Conservation (phyloP, 2,113 vertebrate genomes). For the Vicugna pacos region DNA sequence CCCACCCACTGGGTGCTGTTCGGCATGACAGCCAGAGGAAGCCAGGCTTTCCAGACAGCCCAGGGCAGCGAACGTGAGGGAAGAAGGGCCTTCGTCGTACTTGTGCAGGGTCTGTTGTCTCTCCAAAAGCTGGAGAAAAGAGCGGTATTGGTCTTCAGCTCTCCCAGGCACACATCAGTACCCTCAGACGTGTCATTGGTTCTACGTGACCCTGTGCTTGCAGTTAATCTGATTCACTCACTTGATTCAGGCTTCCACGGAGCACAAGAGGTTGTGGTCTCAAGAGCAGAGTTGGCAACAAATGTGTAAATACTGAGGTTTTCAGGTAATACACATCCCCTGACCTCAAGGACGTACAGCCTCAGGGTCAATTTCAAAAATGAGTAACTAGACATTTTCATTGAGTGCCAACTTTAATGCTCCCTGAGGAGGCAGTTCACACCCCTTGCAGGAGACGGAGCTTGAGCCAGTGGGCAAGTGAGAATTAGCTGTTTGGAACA, state of each 20-base stretch:
- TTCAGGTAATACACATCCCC: background rate
- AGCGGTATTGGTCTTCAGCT: background rate
- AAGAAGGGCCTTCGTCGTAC: background rate
- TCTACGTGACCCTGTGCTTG: background rate
- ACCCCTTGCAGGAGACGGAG: background rate
- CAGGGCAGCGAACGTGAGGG: background rate
- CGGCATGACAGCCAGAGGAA: background rate
- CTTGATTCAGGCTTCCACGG: background rate
- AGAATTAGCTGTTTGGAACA: background rate
- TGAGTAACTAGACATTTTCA: background rate
- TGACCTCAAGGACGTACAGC: background rate
- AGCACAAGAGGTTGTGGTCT: background rate
- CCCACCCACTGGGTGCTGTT: background rate
- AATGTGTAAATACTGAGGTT: background rate
- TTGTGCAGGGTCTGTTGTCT: background rate
- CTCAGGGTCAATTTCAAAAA: conserved; percentile 3
- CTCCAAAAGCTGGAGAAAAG: background rate
- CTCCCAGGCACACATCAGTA: background rate
- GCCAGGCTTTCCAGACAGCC: background rate
- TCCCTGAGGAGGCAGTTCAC: background rate
- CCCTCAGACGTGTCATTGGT: background rate
- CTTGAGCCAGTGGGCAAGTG: background rate
- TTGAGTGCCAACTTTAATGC: background rate
- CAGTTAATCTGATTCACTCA: background rate
- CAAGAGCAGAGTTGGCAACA: background rate